Percentiles rank a stretch among this genome's conserved stretches.
Evolutionary conservation across 2,888 invertebrate species (phyloP).

Genomic region (Ditula angustiorana): DNA sequence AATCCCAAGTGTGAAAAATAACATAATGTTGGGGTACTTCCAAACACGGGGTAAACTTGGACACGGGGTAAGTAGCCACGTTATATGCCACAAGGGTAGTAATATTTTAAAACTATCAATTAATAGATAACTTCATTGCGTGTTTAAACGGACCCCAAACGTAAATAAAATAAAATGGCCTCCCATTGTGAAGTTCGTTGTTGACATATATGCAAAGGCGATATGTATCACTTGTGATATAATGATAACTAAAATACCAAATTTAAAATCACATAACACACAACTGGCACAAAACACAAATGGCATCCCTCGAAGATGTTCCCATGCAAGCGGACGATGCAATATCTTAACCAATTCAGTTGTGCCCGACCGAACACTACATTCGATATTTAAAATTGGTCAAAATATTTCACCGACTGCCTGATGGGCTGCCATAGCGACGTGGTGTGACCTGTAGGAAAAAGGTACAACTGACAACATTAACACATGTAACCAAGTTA

Average conservation of each 20-base stretch:
- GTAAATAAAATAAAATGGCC: too few relatives aligned
- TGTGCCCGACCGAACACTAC: constrained; percentile 47
- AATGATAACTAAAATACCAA: too few relatives aligned
- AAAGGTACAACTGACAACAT: neutral
- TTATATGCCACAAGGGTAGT: neutral
- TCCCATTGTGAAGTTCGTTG: too few relatives aligned
- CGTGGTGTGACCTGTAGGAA: constrained; percentile 18
- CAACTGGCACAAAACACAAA: constrained; percentile 34
- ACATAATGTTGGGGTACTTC: neutral
- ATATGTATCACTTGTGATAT: too few relatives aligned
- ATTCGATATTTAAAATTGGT: constrained; percentile 75
- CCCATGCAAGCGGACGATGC: constrained; percentile 80
- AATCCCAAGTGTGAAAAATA: neutral
- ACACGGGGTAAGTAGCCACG: neutral
- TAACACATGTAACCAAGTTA: too few relatives aligned
- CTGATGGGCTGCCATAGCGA: constrained; percentile 59
- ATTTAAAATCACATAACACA: constrained; percentile 41
- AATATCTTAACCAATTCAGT: constrained; percentile 85
- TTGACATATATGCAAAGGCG: too few relatives aligned
- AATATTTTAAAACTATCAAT: neutral
- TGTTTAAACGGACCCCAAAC: too few relatives aligned
- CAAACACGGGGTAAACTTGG: neutral
- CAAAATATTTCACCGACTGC: constrained; percentile 83
- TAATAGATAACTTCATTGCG: too few relatives aligned
- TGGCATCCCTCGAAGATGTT: constrained; percentile 56